Percentiles rank a stretch among this genome's conserved stretches.
Evolutionary conservation across 1,140 invertebrate species (phyloP).

Genomic region (Tetraneura akinire): DNA sequence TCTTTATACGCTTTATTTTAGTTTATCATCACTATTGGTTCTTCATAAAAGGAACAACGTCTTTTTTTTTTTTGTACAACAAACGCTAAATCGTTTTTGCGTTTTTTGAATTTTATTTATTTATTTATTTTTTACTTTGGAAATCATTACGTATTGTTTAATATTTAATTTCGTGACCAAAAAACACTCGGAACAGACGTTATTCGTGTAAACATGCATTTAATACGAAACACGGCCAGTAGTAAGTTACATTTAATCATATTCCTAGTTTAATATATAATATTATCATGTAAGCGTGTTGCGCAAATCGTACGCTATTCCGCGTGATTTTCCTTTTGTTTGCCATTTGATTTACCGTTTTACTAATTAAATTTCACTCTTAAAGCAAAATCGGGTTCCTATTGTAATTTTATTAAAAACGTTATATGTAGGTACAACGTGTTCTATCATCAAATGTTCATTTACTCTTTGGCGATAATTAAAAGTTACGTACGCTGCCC

Average conservation of each 20-base stretch:
- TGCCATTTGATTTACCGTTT: constrained; percentile 14
- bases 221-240: neutral
- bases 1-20: too few relatives aligned
- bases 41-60: too few relatives aligned
- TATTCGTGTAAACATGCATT: constrained; percentile 5
- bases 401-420: neutral
- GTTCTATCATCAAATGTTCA: constrained; percentile 12
- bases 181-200: too few relatives aligned
- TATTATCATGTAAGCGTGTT: neutral
- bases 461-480: neutral
- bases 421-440: too few relatives aligned
- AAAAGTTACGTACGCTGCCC: too few relatives aligned
- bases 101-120: too few relatives aligned
- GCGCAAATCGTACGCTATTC: constrained; percentile 6
- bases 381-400: neutral
- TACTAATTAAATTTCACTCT: constrained; percentile 22
- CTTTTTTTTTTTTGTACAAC: too few relatives aligned
- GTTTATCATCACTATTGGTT: too few relatives aligned
- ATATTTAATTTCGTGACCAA: too few relatives aligned
- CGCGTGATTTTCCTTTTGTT: neutral
- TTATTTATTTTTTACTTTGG: too few relatives aligned
- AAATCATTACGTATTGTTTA: too few relatives aligned
- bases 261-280: neutral
- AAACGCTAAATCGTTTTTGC: too few relatives aligned
- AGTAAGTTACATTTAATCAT: neutral